Evolutionary conservation across 2,888 invertebrate species (phyloP), one percentile per base, ranked within the genome.

Genomic region (Tiliacea citrago): DNA sequence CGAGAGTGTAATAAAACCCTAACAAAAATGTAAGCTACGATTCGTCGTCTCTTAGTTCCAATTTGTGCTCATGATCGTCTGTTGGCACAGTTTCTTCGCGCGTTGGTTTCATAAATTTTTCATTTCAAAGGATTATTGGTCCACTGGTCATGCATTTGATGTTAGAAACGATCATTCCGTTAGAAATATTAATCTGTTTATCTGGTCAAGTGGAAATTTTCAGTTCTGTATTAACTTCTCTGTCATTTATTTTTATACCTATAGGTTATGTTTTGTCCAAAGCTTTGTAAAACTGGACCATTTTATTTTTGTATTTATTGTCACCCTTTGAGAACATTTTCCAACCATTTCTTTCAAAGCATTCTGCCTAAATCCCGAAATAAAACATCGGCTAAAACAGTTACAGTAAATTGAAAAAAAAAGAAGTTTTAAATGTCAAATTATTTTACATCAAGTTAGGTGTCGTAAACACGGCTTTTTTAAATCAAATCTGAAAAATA

Each of bases 71-170:
- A 65, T 42, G 81, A 24, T 55, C 16, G 35, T 51, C 21, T 49
- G 49, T 53, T 68, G 6, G n/a, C 53, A 47, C 2, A 77, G 39
- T 53, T 68, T 82, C 63, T 45, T 63, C 39, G 13, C 49, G 21
- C 16, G 24, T 29, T 12, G 45, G 29, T 61, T 66, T 67, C 49
- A 77, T 81, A 66, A 4, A 61, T 75, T 66, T 78, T 81, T 78
- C 81, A 75, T 78, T 66, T 18, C 66, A 57, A 51, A 61, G 67
- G 55, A 75, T 61, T 81, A 78, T 55, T 55, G 66, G 65, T 45
- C 35, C 61, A 61, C 53, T 53, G 47, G 58, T 51, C 66, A 61
- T 61, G 66, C 76, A 81, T 75, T 78, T 81, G 81, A 81, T 81
- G 81, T 66, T 61, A 21, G 76, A 81, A 75, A 45, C 55, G 60